These are phyloP conservation scores for Bellardia bayeri DNA, from an alignment of 2,888 invertebrate genomes.

Conservation along the genomic window DNA sequence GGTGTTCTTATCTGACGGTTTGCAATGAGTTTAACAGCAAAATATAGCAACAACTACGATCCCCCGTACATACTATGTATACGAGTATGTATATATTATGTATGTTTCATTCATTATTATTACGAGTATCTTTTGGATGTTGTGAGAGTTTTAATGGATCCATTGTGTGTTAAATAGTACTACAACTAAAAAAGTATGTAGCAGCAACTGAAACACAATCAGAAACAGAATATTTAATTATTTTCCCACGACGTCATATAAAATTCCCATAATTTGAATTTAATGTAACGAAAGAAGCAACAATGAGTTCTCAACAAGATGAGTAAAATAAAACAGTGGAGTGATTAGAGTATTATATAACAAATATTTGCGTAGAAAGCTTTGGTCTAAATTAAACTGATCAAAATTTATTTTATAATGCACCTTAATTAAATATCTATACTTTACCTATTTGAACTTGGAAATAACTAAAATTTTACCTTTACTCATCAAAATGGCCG, in stretches of 20 bases:
- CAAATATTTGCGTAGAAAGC: no score
- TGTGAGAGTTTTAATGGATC: conserved; percentile 65
- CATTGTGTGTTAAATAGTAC: conserved; percentile 73
- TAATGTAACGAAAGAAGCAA: conserved; percentile 45
- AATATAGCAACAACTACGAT: conserved; percentile 5
- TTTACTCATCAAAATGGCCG: no score
- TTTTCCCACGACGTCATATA: conserved; percentile 68
- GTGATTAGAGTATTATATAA: not conserved
- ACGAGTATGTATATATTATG: no score
- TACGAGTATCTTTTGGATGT: conserved; percentile 26
- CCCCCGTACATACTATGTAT: not conserved
- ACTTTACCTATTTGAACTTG: no score
- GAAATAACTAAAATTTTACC: no score
- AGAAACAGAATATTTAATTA: conserved; percentile 61
- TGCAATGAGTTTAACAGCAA: conserved; percentile 47
- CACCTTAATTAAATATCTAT: no score
- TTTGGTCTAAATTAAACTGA: no score
- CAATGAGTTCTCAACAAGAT: conserved; percentile 34
- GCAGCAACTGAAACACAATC: conserved; percentile 1
- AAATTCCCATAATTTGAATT: conserved; percentile 70
- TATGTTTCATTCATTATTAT: conserved; percentile 24
- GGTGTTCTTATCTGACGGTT: conserved; percentile 59
- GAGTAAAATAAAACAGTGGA: not conserved
- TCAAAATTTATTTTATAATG: no score
- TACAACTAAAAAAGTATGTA: not conserved